These are phyloP conservation scores for Megalonaias nervosa DNA, from an alignment of 1,140 invertebrate genomes.

Conservation along the genomic window DNA sequence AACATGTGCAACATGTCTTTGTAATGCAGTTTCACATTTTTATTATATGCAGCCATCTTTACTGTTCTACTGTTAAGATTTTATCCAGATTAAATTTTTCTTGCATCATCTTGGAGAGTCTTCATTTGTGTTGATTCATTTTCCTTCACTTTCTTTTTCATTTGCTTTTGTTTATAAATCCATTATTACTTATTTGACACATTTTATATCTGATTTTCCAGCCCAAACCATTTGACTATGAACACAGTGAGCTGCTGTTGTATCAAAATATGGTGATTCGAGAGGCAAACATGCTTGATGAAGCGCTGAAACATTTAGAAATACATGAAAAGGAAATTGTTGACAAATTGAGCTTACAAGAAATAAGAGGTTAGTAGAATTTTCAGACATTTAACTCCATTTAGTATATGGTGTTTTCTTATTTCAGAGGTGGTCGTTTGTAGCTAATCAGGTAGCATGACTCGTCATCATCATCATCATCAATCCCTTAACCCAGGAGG, in stretches of 20 bases:
- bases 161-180: too few relatives aligned
- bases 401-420: too few relatives aligned
- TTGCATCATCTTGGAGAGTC: too few relatives aligned
- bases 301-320: conserved; percentile 90
- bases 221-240: conserved; percentile 83
- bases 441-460: too few relatives aligned
- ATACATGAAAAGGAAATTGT: conserved; percentile 91
- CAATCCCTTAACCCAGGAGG: too few relatives aligned
- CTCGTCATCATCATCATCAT: too few relatives aligned
- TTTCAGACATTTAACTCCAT: background rate
- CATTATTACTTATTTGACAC: too few relatives aligned
- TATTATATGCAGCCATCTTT: background rate
- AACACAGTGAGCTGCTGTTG: conserved; percentile 95
- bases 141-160: too few relatives aligned
- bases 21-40: conserved; percentile 1
- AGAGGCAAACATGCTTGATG: conserved; percentile 87
- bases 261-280: conserved; percentile 98
- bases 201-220: conserved; percentile 30
- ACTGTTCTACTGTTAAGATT: background rate
- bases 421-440: too few relatives aligned
- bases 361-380: conserved; percentile 81
- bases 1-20: too few relatives aligned
- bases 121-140: too few relatives aligned
- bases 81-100: background rate
- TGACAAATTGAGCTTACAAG: conserved; percentile 93